phyloP scores from a whole-genome alignment of 2,888 invertebrate species.

The Parapristionchus giblindavisi region DNA sequence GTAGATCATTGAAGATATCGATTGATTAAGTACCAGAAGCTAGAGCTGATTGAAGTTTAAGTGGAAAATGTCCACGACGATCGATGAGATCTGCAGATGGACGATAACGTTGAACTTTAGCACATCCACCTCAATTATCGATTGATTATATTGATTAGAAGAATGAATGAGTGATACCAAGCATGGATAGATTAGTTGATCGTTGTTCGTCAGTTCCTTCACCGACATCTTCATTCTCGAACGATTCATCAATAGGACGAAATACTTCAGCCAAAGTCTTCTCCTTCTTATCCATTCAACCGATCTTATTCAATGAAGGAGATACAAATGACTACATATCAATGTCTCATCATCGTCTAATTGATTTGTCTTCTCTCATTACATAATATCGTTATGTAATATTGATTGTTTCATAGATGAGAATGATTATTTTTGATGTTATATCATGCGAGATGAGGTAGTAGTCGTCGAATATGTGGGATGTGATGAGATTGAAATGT shows the following conservation, averaged over 20 bases:
- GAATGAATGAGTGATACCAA: not conserved
- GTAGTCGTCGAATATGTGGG: too few species aligned
- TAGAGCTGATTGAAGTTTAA: constrained; percentile 9
- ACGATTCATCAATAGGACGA: constrained; percentile 26
- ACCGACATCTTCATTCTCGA: constrained; percentile 28
- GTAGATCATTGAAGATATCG: not conserved
- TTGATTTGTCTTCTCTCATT: too few species aligned
- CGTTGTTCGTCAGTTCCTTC: constrained; percentile 18
- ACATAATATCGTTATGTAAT: too few species aligned
- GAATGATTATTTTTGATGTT: too few species aligned
- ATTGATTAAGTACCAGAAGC: constrained; percentile 5
- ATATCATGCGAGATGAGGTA: too few species aligned
- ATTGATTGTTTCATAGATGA: too few species aligned
- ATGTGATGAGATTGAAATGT: too few species aligned
- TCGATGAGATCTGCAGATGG: constrained; percentile 34
- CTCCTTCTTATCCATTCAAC: constrained; percentile 23
- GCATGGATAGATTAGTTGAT: constrained; percentile 12
- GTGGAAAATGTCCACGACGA: constrained; percentile 19
- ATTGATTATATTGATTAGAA: not conserved
- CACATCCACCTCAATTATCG: not conserved
- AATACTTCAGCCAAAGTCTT: constrained; percentile 29
- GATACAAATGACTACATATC: too few species aligned
- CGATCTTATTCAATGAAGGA: too few species aligned
- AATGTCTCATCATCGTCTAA: too few species aligned
- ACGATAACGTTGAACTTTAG: constrained; percentile 20